Evolutionary conservation across 30 jellyfish, hydroid and myxozoan species (phyloP), one percentile per base, ranked within the genome.

Genomic region (Calvadosia cruxmelitensis): DNA sequence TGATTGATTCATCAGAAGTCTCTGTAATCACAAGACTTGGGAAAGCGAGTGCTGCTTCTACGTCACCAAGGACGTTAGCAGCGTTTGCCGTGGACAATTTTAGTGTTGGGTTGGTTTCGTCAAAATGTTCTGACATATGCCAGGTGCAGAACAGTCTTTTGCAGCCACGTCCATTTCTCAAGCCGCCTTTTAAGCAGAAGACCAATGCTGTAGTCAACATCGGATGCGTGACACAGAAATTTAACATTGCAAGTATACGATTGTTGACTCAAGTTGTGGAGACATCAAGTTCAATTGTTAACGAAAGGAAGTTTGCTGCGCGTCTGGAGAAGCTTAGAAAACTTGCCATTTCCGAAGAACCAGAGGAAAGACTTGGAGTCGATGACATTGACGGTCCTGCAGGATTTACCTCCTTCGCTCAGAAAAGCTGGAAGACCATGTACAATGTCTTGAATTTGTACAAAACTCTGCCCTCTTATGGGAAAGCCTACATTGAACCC

Each of bases 381-480:
- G 20, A 10, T 42, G 57, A 5, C 20, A 20, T 42, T 42, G 57
- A 42, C 10, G 10, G 15, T 5, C 57, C 57, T 42, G n/a, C n/a
- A n/a, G n/a, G n/a, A n/a, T n/a, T n/a, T n/a, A n/a, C n/a, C n/a
- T n/a, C n/a, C n/a, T 20, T 10, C 15, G 57, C 42, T 34, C 80
- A 76, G 32, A 86, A 80, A 64, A 68, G 93, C 27, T 86, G 96
- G 96, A 49, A 90, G 36, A 86, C 92, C 20, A 86, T 86, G 96
- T 76, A 69, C 13, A 80, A 86, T 76, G 94, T 86, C 28, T 52
- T 86, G 70, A 88, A 80, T 29, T 68, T 86, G 83, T 86, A 86
- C 72, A 76, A 86, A 53, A 67, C 50, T 24, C 15, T 29, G 10
- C 73, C 79, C 12, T 42, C 57, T 10, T 42, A 5, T 42, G 57